Base-by-base conservation (phyloP, 2,113 vertebrate species). In the Sinocyclocheilus grahami region DNA sequence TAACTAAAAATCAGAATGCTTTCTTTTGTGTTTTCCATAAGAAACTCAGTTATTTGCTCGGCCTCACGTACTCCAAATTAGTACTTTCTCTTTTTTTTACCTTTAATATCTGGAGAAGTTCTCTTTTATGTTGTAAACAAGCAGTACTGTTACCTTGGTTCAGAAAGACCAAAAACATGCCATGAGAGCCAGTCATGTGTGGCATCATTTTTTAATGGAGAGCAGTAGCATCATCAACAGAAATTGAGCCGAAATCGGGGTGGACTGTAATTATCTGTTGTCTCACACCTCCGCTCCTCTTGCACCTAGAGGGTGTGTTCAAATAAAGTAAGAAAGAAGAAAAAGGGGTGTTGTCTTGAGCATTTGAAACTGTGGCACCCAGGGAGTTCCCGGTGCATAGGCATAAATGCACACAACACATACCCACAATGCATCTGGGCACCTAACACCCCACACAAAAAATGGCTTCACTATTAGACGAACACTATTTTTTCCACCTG, bases 51-150 rank as follows among this genome's bases (percentile, higher is more conserved):
- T 27, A 27, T 27, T 27, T 27, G 27, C 27, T 27, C 27, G 27
- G 27, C 27, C 27, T 27, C 27, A 27, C 27, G 27, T 27, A 27
- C 27, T 27, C 27, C 27, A 27, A 27, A 27, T 27, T 27, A 27
- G 27, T 27, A 27, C 27, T 27, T 27, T 27, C 27, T 27, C 27
- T 27, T 27, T 27, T 27, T 27, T 27, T 27, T 27, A 27, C 27
- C 27, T 27, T 42, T 42, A 42, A 42, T 42, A 9, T 42, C 87
- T 84, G 86, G 74, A 84, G 53, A 89, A 24, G 46, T 48, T 82
- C 69, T 83, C 27, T 72, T 71, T 65, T 53, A 78, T 84, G 67
- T 37, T 71, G 80, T 88, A 24, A 85, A 86, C 85, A 76, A 89
- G 87, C 87, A 88, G 76, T 48, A 13, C 16, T 48, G 65, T 65